Evolutionary conservation across 2,113 vertebrate species (phyloP).

Genomic region (Corythornis madagascariensis): DNA sequence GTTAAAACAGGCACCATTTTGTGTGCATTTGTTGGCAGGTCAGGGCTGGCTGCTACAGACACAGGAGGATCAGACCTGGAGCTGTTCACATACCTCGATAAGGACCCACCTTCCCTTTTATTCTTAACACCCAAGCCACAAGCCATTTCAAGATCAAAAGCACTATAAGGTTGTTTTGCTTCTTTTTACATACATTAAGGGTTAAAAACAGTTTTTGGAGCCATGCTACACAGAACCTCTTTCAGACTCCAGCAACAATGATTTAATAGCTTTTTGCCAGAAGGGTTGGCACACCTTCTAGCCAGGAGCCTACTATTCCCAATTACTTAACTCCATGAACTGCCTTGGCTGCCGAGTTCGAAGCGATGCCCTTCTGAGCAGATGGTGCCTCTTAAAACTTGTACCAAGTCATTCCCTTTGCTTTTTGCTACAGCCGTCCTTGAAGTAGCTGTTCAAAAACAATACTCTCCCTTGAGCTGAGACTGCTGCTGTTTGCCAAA

Average conservation of each 20-base stretch:
- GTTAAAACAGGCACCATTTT: constrained; percentile 13
- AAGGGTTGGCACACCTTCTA: constrained; percentile 49
- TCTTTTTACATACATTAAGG: not conserved
- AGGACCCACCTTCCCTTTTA: not conserved
- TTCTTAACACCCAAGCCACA: not conserved
- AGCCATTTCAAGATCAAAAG: not conserved
- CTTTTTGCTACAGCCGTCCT: not conserved
- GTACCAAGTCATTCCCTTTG: not conserved
- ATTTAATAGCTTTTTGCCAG: constrained; percentile 50
- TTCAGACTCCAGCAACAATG: constrained; percentile 18
- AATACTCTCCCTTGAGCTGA: not conserved
- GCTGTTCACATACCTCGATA: not conserved
- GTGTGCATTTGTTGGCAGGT: not conserved
- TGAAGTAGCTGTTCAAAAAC: not conserved
- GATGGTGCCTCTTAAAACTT: not conserved
- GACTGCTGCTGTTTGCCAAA: not conserved
- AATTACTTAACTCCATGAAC: constrained; percentile 63
- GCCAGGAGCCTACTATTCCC: constrained; percentile 57
- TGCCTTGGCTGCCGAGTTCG: not conserved
- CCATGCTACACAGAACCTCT: not conserved
- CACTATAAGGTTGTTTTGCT: not conserved
- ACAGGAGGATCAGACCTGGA: not conserved
- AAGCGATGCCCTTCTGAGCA: constrained; percentile 11
- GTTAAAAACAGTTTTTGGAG: constrained; percentile 31
- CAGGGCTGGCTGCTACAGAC: not conserved